Base-by-base conservation (phyloP, 2,888 invertebrate genomes). In the Pyrrhosoma nymphula region DNA sequence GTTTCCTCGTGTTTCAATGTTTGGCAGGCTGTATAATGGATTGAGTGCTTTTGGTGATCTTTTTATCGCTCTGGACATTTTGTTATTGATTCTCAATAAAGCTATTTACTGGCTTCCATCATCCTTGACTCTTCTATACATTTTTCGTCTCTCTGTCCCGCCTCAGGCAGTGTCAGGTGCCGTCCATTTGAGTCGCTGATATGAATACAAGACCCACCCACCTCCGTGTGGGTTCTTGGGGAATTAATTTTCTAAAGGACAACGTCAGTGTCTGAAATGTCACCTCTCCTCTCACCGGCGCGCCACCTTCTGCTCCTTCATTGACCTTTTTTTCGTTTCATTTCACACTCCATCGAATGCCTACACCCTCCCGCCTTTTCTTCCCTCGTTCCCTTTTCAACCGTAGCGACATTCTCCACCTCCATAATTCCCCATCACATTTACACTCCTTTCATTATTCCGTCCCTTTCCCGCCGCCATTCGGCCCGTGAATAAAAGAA, bases 261-360 rank as follows among this genome's bases (percentile, higher is more conserved):
- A 89, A 56, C 12, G 89, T 56, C 89, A n/a, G 55, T n/a, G 55
- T 47, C 23, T 56, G 47, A 75, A 75, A 93, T 75, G 93, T 75
- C 93, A 93, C 39, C 47, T 93, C 69, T 18, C 26, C 55, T n/a
- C 30, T 69, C 60, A 2, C 60, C 60, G 2, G 18, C 60, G 26
- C 16, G 26, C 47, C 47, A 10, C 39, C 39, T 39, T 1, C 60
- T 60, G 60, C 88, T 16, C 47, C 69, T 55, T 75, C 75, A 75
- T 93, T 55, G 93, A 93, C 93, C 93, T 93, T 93, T 93, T 93
- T 91, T 69, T 69, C 69, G 12, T 69, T 82, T 69, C 63, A 63
- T 56, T 90, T 90, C 56, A 56, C 90, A 82, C 60, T 35, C 55
- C 75, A 23, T 93, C 35, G 63, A 69, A 47, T 39, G 47, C 14